Base-by-base conservation (phyloP, 2,797 vertebrate genomes). In the Miopithecus talapoin region DNA sequence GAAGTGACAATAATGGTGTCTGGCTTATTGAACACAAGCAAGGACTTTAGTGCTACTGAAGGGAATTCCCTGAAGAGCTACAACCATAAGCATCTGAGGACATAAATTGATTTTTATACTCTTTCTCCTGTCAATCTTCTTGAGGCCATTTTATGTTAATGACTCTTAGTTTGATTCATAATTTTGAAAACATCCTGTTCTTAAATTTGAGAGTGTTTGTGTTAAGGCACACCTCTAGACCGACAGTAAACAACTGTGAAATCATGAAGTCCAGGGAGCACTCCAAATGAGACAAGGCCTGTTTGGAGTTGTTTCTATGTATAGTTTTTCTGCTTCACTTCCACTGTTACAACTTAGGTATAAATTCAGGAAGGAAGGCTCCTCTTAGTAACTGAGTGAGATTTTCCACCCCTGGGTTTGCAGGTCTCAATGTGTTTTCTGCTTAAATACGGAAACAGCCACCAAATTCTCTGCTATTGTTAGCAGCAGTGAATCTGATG, bases 1-100 rank as follows among this genome's bases (percentile, higher is more conserved):
- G 84, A 97, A 97, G 57, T 70, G 94, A 97, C 85, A 98, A 0
- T 93, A 96, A 97, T 90, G 96, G 85, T 14, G 33, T 75, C 89
- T 89, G 78, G 46, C 87, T 96, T 96, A 97, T 89, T 94, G 88
- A 81, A 80, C 10, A 61, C 97, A 36, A 39, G 89, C 8, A 26
- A 53, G 17, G 36, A 17, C 2, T 28, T 55, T 81, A n/a, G 39
- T 94, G 76, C 80, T 41, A 57, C 89, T 53, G 24, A 92, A 96
- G 46, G 46, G 36, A 96, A 89, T 75, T 97, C 43, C 81, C 70
- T 43, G 6, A 84, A 86, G 41, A 93, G 36, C n/a, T 90, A 76
- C 19, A 39, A 39, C 24, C 36, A 28, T 28, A 48, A 39, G 8
- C 48, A 41, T 83, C 39, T 75, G n/a, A 94, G 53, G 70, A 48